phyloP scores from a whole-genome alignment of 2,113 vertebrate genomes.

The Pristiophorus japonicus region DNA sequence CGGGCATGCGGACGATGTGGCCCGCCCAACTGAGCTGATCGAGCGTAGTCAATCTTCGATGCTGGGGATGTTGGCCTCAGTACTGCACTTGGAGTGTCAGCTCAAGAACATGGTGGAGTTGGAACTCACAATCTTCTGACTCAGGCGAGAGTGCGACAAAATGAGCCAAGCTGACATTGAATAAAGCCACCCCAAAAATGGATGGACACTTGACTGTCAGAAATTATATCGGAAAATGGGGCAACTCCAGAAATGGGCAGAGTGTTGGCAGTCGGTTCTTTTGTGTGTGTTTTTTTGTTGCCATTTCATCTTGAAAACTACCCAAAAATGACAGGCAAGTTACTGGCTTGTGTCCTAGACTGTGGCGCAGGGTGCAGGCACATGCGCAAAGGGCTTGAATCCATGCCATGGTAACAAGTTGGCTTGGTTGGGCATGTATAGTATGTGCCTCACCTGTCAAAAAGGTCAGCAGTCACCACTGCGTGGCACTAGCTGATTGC shows the following conservation, averaged over 20 bases:
- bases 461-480: background rate
- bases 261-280: background rate
- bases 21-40: too few relatives aligned
- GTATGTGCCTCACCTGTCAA: background rate
- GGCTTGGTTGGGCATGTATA: background rate
- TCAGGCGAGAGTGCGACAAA: background rate
- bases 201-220: background rate
- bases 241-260: background rate
- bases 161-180: background rate
- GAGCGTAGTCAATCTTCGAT: too few relatives aligned
- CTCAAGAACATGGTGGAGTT: background rate
- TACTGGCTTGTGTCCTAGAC: background rate
- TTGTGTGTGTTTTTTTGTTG: background rate
- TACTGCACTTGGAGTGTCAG: background rate
- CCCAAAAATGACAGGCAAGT: too few relatives aligned
- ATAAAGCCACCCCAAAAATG: background rate
- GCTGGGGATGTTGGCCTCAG: too few relatives aligned
- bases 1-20: too few relatives aligned
- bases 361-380: background rate
- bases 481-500: background rate
- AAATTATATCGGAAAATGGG: background rate
- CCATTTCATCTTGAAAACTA: background rate
- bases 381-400: background rate
- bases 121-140: background rate
- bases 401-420: background rate